A percentile compares a stretch with the other conserved stretches of the same genome.
Evolutionary conservation across 2,888 invertebrate species (phyloP).

Genomic region (Anarsia innoxiella): DNA sequence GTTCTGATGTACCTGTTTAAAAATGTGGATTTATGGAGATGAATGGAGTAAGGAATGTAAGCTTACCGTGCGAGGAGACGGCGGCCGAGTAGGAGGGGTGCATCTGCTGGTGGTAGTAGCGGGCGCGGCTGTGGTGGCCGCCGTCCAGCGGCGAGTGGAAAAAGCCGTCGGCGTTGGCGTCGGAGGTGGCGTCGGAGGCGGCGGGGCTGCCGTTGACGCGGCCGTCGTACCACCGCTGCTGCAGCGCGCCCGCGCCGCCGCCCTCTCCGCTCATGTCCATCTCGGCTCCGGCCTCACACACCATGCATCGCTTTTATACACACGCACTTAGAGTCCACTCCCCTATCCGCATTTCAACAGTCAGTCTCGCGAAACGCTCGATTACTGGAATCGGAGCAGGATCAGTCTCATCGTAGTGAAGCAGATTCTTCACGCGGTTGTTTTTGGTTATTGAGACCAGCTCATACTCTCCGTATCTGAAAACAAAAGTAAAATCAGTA

Average conservation of each 20-base stretch:
- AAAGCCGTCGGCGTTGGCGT: conserved; percentile 71
- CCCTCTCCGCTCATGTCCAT: conserved; percentile 73
- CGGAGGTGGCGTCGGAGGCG: conserved; percentile 63
- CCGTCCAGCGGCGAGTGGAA: conserved; percentile 74
- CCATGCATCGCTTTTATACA: conserved; percentile 71
- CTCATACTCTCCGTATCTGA: conserved; percentile 52
- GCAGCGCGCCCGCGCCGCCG: conserved; percentile 56
- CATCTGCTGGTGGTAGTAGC: conserved; percentile 76
- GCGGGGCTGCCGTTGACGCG: conserved; percentile 72
- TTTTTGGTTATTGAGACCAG: conserved; percentile 28
- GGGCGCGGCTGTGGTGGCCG: conserved; percentile 71
- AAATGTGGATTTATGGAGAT: conserved; percentile 7
- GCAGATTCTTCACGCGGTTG: conserved; percentile 26
- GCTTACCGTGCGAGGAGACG: conserved; percentile 71
- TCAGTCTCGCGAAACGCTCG: conserved; percentile 29
- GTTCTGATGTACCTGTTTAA: conserved; percentile 19
- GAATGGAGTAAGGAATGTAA: conserved; percentile 5
- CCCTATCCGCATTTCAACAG: conserved; percentile 60
- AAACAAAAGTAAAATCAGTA: conserved; percentile 28
- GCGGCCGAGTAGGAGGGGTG: conserved; percentile 73
- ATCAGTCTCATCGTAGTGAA: conserved; percentile 36
- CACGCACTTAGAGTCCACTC: conserved; percentile 66
- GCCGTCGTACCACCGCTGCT: conserved; percentile 74
- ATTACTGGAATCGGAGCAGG: conserved; percentile 32
- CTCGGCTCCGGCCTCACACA: conserved; percentile 66